Conservation (phyloP, 2,888 invertebrate species). For the Panzeria rudis region DNA sequence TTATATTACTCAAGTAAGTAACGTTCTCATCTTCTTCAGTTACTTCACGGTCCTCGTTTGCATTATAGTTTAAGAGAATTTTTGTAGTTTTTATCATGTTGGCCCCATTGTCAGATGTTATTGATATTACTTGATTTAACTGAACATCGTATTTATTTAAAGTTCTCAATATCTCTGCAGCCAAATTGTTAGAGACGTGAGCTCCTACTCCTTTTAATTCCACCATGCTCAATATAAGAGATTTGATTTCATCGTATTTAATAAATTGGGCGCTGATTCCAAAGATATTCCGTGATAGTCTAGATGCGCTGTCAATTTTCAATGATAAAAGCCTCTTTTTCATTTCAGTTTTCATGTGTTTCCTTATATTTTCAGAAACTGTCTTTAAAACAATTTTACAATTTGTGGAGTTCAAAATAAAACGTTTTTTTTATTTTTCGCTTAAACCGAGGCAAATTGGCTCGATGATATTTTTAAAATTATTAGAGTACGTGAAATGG, state of each 20-base stretch:
- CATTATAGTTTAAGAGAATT: constrained; percentile 44
- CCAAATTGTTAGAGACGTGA: constrained; percentile 48
- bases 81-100: constrained; percentile 63
- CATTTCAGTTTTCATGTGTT: neutral
- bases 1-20: neutral
- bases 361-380: neutral
- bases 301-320: constrained; percentile 12
- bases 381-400: constrained; percentile 7
- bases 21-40: constrained; percentile 11
- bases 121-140: constrained; percentile 65
- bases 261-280: constrained; percentile 9
- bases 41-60: constrained; percentile 16
- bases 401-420: neutral
- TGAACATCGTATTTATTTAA: constrained; percentile 59
- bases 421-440: neutral
- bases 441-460: neutral
- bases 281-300: constrained; percentile 45
- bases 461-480: constrained; percentile 5
- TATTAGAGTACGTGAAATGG: too few relatives aligned
- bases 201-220: constrained; percentile 50
- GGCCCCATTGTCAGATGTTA: constrained; percentile 67
- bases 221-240: constrained; percentile 62
- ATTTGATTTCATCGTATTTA: neutral
- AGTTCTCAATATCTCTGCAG: constrained; percentile 44
- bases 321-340: neutral